These are phyloP conservation scores for Suncus etruscus DNA, from an alignment of 2,113 vertebrate genomes.

Conservation along the genomic window DNA sequence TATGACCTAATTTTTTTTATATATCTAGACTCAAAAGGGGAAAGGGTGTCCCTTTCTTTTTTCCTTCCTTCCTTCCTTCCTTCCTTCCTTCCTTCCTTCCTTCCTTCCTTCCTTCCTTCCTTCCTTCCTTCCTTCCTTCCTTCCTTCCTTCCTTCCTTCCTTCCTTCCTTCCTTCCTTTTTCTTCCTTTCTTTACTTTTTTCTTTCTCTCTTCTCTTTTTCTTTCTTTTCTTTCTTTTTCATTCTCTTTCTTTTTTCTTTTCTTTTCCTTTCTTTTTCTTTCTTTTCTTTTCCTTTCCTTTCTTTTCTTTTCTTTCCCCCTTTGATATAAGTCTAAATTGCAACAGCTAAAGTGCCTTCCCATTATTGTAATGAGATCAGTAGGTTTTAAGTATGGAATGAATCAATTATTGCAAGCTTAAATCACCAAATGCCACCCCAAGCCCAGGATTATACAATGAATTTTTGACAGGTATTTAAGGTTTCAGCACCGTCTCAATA, in stretches of 20 bases:
- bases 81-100: not conserved
- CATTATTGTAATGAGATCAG: conserved; percentile 85
- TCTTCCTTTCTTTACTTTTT: not conserved
- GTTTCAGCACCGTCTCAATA: conserved; percentile 85
- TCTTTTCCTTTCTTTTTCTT: no score
- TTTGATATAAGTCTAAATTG: conserved; percentile 81
- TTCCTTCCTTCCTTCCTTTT: not conserved
- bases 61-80: not conserved
- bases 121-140: not conserved
- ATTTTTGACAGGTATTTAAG: conserved; percentile 87
- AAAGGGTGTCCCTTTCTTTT: not conserved
- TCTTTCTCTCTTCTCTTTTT: no score
- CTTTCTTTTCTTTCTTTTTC: not conserved
- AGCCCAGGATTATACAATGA: conserved; percentile 86
- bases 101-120: not conserved
- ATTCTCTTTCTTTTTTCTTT: not conserved
- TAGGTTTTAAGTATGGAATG: conserved; percentile 85
- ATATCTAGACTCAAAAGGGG: conserved; percentile 59
- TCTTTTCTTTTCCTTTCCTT: no score
- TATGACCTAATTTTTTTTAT: conserved; percentile 75
- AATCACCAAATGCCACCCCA: conserved; percentile 84
- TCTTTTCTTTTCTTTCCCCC: not conserved
- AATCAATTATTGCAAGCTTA: conserved; percentile 88
- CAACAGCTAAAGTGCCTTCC: conserved; percentile 80
- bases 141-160: not conserved